A percentile compares a stretch with the other conserved stretches of the same genome.
phyloP scores from a whole-genome alignment of 2,888 invertebrate species.

The Phortica okadai region DNA sequence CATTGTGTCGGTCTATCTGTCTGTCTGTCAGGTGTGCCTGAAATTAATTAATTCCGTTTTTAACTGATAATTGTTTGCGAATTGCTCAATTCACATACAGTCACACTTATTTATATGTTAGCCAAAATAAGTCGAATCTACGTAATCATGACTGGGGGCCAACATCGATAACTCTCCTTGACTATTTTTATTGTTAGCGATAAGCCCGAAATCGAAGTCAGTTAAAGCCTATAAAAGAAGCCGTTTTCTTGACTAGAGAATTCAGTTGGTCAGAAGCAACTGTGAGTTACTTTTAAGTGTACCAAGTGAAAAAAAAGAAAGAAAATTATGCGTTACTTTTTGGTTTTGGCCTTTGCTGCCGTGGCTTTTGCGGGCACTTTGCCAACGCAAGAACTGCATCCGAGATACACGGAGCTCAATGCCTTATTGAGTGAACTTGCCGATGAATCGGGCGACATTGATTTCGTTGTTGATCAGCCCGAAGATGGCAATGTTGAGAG shows the following conservation, averaged over 20 bases:
- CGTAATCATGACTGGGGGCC: too few relatives aligned
- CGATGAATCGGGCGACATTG: constrained; percentile 60
- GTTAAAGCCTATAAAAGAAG: constrained; percentile 60
- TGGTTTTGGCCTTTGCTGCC: constrained; percentile 63
- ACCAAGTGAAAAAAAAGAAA: constrained; percentile 41
- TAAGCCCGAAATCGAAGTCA: too few relatives aligned
- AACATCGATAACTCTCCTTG: too few relatives aligned
- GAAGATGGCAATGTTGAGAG: constrained; percentile 56
- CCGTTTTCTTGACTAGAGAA: constrained; percentile 36
- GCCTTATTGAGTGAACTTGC: constrained; percentile 48
- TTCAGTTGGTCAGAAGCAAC: constrained; percentile 45
- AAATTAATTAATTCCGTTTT: constrained; percentile 1
- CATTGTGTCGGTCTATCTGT: too few relatives aligned
- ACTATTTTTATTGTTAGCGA: too few relatives aligned
- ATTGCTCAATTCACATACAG: neutral
- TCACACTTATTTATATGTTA: too few relatives aligned
- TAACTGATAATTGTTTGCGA: neutral
- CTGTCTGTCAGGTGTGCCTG: neutral
- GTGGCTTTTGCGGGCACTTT: constrained; percentile 60
- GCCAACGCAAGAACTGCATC: constrained; percentile 31
- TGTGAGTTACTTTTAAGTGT: constrained; percentile 46
- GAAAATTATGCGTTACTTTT: constrained; percentile 64
- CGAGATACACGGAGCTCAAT: constrained; percentile 46
- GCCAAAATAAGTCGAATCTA: too few relatives aligned
- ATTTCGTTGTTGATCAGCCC: constrained; percentile 49